A percentile compares a stretch with the other conserved stretches of the same genome.
Conservation (phyloP, 1,140 invertebrate genomes). For the Lanistes nyassanus region DNA sequence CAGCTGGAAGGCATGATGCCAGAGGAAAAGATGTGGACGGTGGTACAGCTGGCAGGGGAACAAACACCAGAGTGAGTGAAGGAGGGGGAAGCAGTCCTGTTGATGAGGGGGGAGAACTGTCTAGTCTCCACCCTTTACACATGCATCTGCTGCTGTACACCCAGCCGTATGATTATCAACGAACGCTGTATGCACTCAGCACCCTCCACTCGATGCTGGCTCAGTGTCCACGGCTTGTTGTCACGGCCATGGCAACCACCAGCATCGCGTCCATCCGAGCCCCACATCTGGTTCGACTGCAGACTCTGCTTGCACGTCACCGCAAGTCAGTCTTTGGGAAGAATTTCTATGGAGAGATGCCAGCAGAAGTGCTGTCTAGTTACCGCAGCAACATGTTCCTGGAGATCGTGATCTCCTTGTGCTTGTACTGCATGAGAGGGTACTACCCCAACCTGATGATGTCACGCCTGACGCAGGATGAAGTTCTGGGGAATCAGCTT, state of each 20-base stretch:
- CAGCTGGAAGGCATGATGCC: constrained; percentile 47
- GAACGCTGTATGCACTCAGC: constrained; percentile 82
- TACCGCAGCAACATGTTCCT: constrained; percentile 83
- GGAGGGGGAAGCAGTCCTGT: constrained; percentile 33
- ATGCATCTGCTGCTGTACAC: constrained; percentile 86
- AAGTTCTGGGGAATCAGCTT: constrained; percentile 80
- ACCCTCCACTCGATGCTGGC: constrained; percentile 80
- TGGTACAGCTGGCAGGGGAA: background rate
- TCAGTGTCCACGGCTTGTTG: constrained; percentile 78
- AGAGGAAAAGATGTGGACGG: background rate
- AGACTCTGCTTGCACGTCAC: constrained; percentile 79
- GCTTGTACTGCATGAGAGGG: constrained; percentile 83
- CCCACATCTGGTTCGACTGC: constrained; percentile 69
- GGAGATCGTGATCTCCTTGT: constrained; percentile 82
- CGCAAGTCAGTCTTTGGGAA: constrained; percentile 84
- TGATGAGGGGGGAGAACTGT: constrained; percentile 40
- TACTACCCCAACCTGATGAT: constrained; percentile 81
- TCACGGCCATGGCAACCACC: constrained; percentile 79
- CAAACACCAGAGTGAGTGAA: background rate
- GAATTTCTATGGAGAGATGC: constrained; percentile 78
- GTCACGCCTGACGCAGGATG: constrained; percentile 76
- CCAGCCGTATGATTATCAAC: constrained; percentile 82
- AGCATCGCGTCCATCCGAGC: constrained; percentile 71
- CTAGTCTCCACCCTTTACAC: constrained; percentile 78
- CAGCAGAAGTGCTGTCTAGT: constrained; percentile 69